Base-by-base conservation (phyloP, 2,113 vertebrate genomes). In the Oncorhynchus kisutch region DNA sequence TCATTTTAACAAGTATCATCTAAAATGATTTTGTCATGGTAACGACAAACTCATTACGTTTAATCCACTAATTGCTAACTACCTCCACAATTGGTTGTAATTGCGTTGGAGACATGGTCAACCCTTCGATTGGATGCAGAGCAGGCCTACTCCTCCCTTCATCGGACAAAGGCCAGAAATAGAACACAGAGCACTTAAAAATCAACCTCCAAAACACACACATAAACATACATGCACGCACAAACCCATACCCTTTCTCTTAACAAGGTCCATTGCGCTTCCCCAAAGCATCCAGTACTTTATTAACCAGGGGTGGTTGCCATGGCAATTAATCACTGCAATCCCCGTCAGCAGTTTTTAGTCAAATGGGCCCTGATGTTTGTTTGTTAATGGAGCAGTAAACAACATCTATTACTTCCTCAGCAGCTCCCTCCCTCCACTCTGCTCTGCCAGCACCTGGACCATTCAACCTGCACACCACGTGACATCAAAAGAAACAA, bases 61-160 rank as follows among this genome's bases (percentile, higher is more conserved):
- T 97, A 97, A 96, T 96, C 95, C 95, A 94, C 95, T 98, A 98
- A 98, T 98, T 97, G 96, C 95, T 94, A 97, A 96, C 95, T 95
- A 95, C 95, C 94, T 94, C 95, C 94, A 95, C 96, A 97, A 97
- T 96, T 95, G 95, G 94, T 94, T 93, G 90, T 97, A 98, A 98
- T 98, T 98, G 96, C 95, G 96, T 98, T 92, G 91, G 39, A 9
- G 39, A 45, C 93, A 93, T 89, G 86, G 94, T 97, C 97, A 97
- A 98, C 97, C 96, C 97, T 95, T 96, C 92, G 94, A 94, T 96
- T 95, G 93, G 92, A 94, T 94, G 92, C 92, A 90, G 91, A 95
- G 94, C 93, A 92, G 93, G 92, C 93, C 92, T 45, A 85, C 80
- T 72, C 92, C 91, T 94, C 94, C 92, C 88, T 84, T 87, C 85